Evolutionary conservation across 2,113 vertebrate species (phyloP), one percentile per base, ranked within the genome.

Genomic region (Otocyon megalotis): DNA sequence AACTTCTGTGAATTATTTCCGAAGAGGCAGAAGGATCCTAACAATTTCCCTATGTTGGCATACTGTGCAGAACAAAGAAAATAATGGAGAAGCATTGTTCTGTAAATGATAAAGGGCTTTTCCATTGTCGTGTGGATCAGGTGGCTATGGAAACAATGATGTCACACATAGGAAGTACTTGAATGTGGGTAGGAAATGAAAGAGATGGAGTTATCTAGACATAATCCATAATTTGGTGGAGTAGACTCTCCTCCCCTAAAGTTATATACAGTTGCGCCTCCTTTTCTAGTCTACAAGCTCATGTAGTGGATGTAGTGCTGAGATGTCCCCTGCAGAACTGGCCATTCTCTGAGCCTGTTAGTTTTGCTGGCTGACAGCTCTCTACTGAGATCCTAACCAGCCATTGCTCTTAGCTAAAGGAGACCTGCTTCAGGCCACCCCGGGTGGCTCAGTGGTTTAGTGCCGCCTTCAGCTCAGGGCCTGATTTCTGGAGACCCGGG

Each of bases 1-100:
- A 80, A 62, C 30, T 30, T 82, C 26, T 56, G 37, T 85, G 81
- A 94, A 81, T 58, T 82, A 50, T 80, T 96, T 96, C 91, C 48
- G 69, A 58, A 86, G 54, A 77, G 60, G n/a, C 24, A 71, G 43
- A 95, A 87, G 24, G 69, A 43, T 37, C 7, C 35, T 60, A 53
- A 95, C 24, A 89, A 74, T 43, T 83, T 26, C 54, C 48, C 62
- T 86, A 65, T 11, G 67, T 5, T 7, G 5, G 26, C 72, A 84
- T 93, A 62, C n/a, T 56, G 5, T 43, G 37, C 10, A 71, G 58
- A 82, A 62, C 19, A 96, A 84, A 94, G 76, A 15, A 85, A 93
- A 88, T 62, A 43, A 82, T 20, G 16, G 30, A 48, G 71, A 56
- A 87, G 19, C 54, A 71, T 65, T 92, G 13, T 4, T 37, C 26